Evolutionary conservation across 2,113 vertebrate species (phyloP).

Genomic region (Nycticorax nycticorax): DNA sequence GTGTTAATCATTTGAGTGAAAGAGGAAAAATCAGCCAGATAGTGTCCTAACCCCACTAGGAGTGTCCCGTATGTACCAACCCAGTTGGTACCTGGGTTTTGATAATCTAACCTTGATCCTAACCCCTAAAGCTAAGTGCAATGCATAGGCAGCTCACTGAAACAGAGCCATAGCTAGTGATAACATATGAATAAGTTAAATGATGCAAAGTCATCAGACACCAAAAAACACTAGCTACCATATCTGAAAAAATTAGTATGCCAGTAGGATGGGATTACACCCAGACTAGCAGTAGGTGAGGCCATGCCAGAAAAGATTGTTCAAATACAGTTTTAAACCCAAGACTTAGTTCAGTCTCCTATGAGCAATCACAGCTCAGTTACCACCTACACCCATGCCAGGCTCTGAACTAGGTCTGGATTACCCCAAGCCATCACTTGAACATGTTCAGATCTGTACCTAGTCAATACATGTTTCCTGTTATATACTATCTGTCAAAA

Average conservation of each 20-base stretch:
- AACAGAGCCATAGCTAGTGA: neutral
- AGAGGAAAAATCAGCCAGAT: neutral
- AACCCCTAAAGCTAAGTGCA: neutral
- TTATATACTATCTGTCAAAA: neutral
- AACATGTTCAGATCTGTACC: neutral
- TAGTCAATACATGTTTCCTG: neutral
- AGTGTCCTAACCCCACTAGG: neutral
- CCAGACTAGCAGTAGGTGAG: neutral
- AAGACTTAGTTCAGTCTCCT: neutral
- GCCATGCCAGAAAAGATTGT: neutral
- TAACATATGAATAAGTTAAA: neutral
- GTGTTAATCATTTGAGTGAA: neutral
- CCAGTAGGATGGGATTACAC: neutral
- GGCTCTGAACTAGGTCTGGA: neutral
- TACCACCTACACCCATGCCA: neutral
- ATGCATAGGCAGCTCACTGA: neutral
- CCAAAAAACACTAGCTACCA: rapidly evolving
- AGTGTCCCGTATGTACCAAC: neutral
- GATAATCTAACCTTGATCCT: neutral
- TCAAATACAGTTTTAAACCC: neutral
- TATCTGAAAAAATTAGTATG: neutral
- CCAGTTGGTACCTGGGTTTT: neutral
- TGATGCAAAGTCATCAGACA: neutral
- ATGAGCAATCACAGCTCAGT: neutral
- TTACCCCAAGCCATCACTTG: neutral